Evolutionary conservation across 2,888 invertebrate species (phyloP).

Genomic region (Andrena dorsata): DNA sequence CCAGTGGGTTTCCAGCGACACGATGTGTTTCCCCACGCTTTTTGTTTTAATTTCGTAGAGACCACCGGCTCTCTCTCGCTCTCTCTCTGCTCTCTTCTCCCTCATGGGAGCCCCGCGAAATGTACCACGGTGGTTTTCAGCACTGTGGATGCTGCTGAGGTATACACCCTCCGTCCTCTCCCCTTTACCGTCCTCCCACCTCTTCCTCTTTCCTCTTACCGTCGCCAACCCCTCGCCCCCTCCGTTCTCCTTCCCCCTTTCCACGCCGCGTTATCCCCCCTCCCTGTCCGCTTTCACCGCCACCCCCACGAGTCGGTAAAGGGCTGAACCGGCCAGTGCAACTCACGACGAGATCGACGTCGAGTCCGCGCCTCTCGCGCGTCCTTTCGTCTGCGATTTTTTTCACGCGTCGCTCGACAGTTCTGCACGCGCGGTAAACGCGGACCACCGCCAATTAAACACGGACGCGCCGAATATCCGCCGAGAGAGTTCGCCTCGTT

Average conservation of each 20-base stretch:
- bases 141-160: constrained; percentile 71
- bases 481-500: not conserved
- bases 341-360: constrained; percentile 79
- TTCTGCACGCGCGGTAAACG: not conserved
- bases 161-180: constrained; percentile 58
- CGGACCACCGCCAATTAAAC: not conserved
- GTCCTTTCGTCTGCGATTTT: constrained; percentile 40
- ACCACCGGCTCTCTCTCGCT: constrained; percentile 50
- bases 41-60: constrained; percentile 74
- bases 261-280: constrained; percentile 64
- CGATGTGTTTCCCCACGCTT: constrained; percentile 68
- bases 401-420: constrained; percentile 32
- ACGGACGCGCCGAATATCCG: not conserved
- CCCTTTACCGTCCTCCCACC: constrained; percentile 57
- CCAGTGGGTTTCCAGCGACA: constrained; percentile 64
- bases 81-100: constrained; percentile 21
- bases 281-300: constrained; percentile 57
- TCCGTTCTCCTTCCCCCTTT: constrained; percentile 27
- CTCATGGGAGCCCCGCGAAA: constrained; percentile 70
- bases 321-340: constrained; percentile 82
- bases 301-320: constrained; percentile 73
- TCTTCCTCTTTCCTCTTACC: constrained; percentile 51
- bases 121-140: constrained; percentile 78
- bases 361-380: constrained; percentile 66
- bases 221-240: constrained; percentile 59